Evolutionary conservation across 2,888 invertebrate species (phyloP).

Genomic region (Drosophila gaucha): DNA sequence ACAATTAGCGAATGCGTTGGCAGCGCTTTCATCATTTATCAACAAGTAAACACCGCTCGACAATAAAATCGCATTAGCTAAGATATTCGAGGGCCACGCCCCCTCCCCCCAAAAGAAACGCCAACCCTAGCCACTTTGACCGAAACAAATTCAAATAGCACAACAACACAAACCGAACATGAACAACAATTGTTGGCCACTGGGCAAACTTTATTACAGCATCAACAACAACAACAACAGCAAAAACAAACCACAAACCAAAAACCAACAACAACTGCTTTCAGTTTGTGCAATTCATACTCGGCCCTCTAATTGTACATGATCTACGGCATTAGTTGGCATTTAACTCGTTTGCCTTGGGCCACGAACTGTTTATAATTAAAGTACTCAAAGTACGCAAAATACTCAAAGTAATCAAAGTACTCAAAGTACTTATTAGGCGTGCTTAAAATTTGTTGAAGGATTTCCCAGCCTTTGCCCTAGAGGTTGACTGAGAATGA

Average conservation of each 20-base stretch:
- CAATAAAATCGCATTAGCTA: slow-evolving; percentile 66
- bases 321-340: slow-evolving; percentile 30
- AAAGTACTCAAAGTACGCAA: neutral
- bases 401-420: neutral
- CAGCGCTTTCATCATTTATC: slow-evolving; percentile 62
- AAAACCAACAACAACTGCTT: slow-evolving; percentile 16
- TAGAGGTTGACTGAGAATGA: no score
- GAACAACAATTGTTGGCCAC: slow-evolving; percentile 46
- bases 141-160: slow-evolving; percentile 21
- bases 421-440: neutral
- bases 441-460: neutral
- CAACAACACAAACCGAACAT: neutral
- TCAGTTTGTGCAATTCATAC: slow-evolving; percentile 25
- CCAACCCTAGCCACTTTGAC: slow-evolving; percentile 27
- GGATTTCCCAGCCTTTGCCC: neutral
- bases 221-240: slow-evolving; percentile 14
- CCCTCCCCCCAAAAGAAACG: slow-evolving; percentile 18
- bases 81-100: slow-evolving; percentile 38
- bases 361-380: slow-evolving; percentile 14
- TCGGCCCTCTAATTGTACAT: slow-evolving; percentile 29
- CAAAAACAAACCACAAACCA: slow-evolving; percentile 8
- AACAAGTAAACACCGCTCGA: slow-evolving; percentile 58
- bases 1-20: slow-evolving; percentile 61
- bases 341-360: slow-evolving; percentile 41
- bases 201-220: slow-evolving; percentile 43